Evolutionary conservation across 2,113 vertebrate genomes (phyloP).

Genomic region (Nyctibius bracteatus): DNA sequence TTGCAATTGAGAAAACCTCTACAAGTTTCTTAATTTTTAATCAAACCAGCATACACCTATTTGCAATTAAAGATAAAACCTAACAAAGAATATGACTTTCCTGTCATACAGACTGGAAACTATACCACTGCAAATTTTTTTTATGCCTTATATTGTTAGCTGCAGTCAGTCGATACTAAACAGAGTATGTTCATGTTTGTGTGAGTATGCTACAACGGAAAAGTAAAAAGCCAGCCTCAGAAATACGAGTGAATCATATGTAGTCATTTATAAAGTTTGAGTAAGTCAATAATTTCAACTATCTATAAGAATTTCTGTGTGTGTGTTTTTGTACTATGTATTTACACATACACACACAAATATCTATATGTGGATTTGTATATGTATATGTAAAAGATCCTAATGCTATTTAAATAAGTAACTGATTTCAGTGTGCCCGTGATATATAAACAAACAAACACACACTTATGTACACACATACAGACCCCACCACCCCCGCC

Average conservation of each 20-base stretch:
- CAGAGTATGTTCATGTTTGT: neutral
- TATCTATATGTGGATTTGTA: fast-evolving
- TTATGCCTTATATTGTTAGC: neutral
- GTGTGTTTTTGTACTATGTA: too few species aligned
- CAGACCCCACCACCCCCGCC: too few species aligned
- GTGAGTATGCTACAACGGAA: neutral
- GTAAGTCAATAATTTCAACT: neutral
- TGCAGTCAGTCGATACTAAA: neutral
- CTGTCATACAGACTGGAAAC: neutral
- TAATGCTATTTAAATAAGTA: neutral
- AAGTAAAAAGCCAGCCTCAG: neutral
- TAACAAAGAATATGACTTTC: neutral
- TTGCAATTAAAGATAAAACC: neutral
- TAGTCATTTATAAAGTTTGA: neutral
- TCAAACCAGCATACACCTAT: neutral
- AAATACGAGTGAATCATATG: neutral
- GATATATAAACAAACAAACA: neutral
- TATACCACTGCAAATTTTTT: neutral
- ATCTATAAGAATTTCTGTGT: neutral
- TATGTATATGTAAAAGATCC: neutral
- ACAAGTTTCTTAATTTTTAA: neutral
- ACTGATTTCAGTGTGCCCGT: neutral
- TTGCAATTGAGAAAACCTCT: neutral
- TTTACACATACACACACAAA: neutral
- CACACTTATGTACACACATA: neutral